Percentiles rank a stretch among this genome's conserved stretches.
Conservation (phyloP, 2,888 invertebrate species). For the Drosophila recens region DNA sequence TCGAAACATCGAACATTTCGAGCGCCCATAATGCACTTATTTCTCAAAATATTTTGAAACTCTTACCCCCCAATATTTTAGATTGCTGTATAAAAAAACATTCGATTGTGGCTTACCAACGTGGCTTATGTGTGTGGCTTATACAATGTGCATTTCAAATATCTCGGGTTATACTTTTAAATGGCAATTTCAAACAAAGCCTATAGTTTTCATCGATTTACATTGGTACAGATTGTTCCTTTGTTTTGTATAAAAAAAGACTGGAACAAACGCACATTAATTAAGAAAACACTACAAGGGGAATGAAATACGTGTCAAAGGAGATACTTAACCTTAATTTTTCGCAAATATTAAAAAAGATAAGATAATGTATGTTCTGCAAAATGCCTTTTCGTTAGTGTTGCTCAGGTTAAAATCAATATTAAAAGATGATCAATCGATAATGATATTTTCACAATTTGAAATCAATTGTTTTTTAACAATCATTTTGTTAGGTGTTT, state of each 20-base stretch:
- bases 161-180: conserved; percentile 21
- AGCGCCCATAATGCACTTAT: too few species aligned
- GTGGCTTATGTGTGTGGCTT: too few species aligned
- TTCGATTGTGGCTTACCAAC: too few species aligned
- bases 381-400: conserved; percentile 7
- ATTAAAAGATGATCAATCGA: conserved; percentile 16
- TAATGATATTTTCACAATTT: conserved; percentile 1
- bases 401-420: conserved; percentile 16
- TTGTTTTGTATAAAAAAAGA: conserved; percentile 16
- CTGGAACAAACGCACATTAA: neutral
- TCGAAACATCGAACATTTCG: too few species aligned
- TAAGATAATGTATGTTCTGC: conserved; percentile 7
- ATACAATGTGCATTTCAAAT: conserved; percentile 3
- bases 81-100: too few species aligned
- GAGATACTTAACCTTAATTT: neutral
- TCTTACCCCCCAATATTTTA: too few species aligned
- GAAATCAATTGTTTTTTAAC: neutral
- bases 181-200: conserved; percentile 2
- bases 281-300: conserved; percentile 4
- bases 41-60: too few species aligned
- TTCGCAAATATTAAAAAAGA: neutral
- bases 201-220: conserved; percentile 3
- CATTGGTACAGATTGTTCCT: conserved; percentile 4
- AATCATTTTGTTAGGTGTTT: conserved; percentile 8
- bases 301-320: neutral